Conservation (phyloP, 2,797 vertebrate species). For the Miichthys miiuy region DNA sequence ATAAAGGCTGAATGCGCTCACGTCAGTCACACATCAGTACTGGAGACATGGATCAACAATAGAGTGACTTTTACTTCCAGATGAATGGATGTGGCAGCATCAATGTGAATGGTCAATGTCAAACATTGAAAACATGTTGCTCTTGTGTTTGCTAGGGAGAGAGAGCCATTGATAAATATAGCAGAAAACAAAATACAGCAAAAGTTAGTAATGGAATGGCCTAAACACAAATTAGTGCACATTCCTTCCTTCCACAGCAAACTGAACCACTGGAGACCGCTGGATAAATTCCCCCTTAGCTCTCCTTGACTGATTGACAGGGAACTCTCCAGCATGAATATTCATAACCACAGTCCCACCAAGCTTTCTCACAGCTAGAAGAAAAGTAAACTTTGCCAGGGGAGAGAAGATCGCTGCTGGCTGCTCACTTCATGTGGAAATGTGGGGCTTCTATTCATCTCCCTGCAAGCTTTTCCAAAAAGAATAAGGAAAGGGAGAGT, state of each 20-base stretch:
- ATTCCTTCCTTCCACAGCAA: constrained; percentile 47
- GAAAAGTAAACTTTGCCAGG: constrained; percentile 81
- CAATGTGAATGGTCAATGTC: constrained; percentile 3
- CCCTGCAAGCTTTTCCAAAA: constrained; percentile 70
- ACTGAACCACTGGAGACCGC: constrained; percentile 45
- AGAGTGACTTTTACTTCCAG: constrained; percentile 37
- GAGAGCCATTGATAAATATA: constrained; percentile 27
- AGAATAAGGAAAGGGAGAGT: constrained; percentile 64
- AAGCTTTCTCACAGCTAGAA: constrained; percentile 86
- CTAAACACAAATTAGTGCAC: constrained; percentile 24
- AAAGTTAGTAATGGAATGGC: constrained; percentile 20
- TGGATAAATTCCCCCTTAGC: constrained; percentile 54
- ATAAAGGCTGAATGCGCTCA: constrained; percentile 41
- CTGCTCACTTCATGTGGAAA: constrained; percentile 84
- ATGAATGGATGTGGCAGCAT: constrained; percentile 20
- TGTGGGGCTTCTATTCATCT: constrained; percentile 79
- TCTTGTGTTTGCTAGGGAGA: background rate
- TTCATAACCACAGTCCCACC: constrained; percentile 77
- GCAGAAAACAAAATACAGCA: constrained; percentile 17
- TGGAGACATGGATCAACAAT: constrained; percentile 37
- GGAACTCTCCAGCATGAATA: constrained; percentile 80
- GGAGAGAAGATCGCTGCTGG: constrained; percentile 76
- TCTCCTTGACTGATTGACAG: constrained; percentile 78
- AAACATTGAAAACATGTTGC: constrained; percentile 1
- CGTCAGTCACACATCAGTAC: constrained; percentile 45